These are phyloP conservation scores for Vannuccia rotundouncinata DNA, from an alignment of 2,888 invertebrate genomes.

Conservation along the genomic window DNA sequence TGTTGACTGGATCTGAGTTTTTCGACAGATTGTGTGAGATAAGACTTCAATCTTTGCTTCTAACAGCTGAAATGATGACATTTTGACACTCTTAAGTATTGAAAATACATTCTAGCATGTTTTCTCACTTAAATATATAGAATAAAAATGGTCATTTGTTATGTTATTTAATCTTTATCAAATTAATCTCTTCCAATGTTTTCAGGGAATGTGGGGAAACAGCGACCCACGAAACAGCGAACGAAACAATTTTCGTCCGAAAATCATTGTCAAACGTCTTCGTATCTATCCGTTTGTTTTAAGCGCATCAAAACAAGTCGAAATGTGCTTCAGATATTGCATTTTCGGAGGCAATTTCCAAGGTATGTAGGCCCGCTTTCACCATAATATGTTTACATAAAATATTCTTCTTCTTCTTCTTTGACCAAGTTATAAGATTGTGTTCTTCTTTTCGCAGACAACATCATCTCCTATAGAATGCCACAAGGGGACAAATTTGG, in stretches of 20 bases:
- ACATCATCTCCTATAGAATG: neutral
- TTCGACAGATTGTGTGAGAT: neutral
- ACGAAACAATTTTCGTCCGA: neutral
- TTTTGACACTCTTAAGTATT: no score
- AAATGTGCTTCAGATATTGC: neutral
- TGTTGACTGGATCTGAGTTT: no score
- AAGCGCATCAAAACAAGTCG: neutral
- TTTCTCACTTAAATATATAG: no score
- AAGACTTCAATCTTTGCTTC: neutral
- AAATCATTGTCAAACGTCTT: neutral
- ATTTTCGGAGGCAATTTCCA: neutral
- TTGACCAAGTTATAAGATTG: no score
- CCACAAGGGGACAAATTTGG: neutral
- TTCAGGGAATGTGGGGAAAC: constrained; percentile 3
- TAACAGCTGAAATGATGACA: no score
- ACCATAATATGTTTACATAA: no score
- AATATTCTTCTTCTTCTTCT: no score
- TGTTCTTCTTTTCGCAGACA: no score
- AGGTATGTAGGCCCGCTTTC: neutral
- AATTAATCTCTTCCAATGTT: neutral
- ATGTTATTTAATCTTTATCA: neutral
- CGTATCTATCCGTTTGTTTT: neutral
- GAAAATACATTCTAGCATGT: no score
- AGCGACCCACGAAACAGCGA: neutral
- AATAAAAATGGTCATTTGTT: neutral